These are phyloP conservation scores for Podarcis lilfordi DNA, from an alignment of 2,797 vertebrate genomes.

Conservation along the genomic window DNA sequence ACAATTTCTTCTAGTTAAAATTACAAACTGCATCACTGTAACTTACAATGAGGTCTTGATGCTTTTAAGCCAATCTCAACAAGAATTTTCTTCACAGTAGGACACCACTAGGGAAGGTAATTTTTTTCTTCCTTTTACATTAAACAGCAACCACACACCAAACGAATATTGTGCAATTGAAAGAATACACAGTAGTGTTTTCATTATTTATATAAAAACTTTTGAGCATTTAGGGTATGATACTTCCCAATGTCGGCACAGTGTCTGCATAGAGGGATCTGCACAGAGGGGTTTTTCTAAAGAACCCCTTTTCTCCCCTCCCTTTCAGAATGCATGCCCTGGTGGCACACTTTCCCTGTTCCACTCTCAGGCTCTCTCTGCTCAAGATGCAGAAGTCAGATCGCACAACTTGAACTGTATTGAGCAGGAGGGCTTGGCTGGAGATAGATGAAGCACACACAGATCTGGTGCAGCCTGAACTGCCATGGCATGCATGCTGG, in stretches of 20 bases:
- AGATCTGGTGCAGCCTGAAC: not conserved
- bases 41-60: constrained; percentile 70
- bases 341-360: not conserved
- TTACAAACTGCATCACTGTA: constrained; percentile 81
- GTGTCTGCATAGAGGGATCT: constrained; percentile 12
- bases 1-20: constrained; percentile 81
- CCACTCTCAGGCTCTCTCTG: not conserved
- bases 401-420: not conserved
- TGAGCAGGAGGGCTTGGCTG: not conserved
- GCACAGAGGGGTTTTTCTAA: not conserved
- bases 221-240: constrained; percentile 34
- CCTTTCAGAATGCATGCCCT: not conserved
- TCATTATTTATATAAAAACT: constrained; percentile 76
- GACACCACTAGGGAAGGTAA: constrained; percentile 75
- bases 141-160: constrained; percentile 80
- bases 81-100: constrained; percentile 79
- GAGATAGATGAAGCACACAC: not conserved
- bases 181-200: constrained; percentile 78
- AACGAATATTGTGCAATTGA: constrained; percentile 79
- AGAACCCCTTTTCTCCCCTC: not conserved
- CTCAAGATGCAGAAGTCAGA: not conserved
- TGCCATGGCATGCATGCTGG: not conserved
- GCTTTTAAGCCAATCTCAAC: constrained; percentile 74
- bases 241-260: not conserved
- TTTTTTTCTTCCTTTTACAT: constrained; percentile 66